These are phyloP conservation scores for Ischnura elegans DNA, from an alignment of 2,888 invertebrate species.

Conservation along the genomic window DNA sequence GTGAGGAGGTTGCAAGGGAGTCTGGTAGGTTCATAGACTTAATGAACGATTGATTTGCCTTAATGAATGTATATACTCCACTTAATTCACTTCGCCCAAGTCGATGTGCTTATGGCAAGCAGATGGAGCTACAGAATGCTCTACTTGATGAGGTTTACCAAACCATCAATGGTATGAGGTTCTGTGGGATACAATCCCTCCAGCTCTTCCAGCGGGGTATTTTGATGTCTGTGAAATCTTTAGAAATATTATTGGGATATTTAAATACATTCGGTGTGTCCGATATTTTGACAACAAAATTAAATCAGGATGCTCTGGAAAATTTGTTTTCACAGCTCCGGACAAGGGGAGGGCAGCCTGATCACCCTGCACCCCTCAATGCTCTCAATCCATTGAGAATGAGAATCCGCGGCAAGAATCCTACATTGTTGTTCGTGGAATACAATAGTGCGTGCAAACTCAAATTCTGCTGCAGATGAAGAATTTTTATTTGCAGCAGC, in stretches of 20 bases:
- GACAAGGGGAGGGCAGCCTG: neutral
- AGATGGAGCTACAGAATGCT: neutral
- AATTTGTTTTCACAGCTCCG: neutral
- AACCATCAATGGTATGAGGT: neutral
- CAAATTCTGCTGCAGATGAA: neutral
- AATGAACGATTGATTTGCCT: neutral
- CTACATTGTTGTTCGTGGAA: no score
- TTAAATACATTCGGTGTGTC: neutral
- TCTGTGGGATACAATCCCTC: neutral
- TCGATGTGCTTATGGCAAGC: neutral
- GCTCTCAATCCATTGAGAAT: neutral
- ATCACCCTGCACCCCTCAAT: constrained; percentile 4
- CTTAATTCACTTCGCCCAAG: neutral
- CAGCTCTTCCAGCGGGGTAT: neutral
- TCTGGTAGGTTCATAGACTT: neutral
- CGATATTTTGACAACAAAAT: neutral
- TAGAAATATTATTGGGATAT: neutral
- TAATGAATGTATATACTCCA: neutral
- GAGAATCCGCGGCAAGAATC: neutral
- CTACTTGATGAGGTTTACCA: neutral
- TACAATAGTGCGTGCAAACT: neutral
- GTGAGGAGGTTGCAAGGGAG: constrained; percentile 6
- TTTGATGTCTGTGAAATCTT: neutral
- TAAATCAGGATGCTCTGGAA: neutral
- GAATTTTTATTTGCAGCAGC: neutral